Evolutionary conservation across 2,888 invertebrate genomes (phyloP), one percentile per base, ranked within the genome.

Genomic region (Acrobasis suavella): DNA sequence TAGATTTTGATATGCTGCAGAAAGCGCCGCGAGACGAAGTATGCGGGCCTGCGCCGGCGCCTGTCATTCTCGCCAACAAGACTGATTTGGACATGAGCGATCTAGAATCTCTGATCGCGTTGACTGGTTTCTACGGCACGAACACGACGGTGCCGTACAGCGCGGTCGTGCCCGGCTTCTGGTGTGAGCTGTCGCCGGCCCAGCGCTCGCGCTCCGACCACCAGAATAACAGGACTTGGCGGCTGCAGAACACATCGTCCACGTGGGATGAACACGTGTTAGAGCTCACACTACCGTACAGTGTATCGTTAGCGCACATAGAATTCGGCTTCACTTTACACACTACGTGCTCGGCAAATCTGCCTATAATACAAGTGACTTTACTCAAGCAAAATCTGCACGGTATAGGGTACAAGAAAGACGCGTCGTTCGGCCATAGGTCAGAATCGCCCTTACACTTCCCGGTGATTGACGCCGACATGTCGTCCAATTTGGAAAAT

Each of bases 231-330:
- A 94, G 97, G 69, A 97, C 97, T 0, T 98, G 98, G 97, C 93
- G 98, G 61, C 91, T 98, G 37, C 97, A 97, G 79, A 96, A 96
- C 70, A 97, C 97, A 72, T 95, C 96, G 86, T 96, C 96, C 22
- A 97, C 98, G 0, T 98, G 97, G 97, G 97, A 98, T 78, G 98
- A 98, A 80, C 98, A 98, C 76, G 94, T 98, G 37, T 95, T 98
- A 75, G 98, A 98, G 83, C 89, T 98, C 9, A 97, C 97, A 0
- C 83, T 98, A 62, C 97, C 97, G 0, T 95, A 96, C 69, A 95
- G 95, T 58, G 94, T 95, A 2, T 94, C 95, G 46, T 91, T 98
- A 62, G 97, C 97, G n/a, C 98, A 98, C 77, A 95, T 98, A 32
- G 98, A 98, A 82, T 95, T 98, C 55, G 96, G 96, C 69, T 98